Conservation (phyloP, 2,797 vertebrate species). For the Diplodus puntazzo region DNA sequence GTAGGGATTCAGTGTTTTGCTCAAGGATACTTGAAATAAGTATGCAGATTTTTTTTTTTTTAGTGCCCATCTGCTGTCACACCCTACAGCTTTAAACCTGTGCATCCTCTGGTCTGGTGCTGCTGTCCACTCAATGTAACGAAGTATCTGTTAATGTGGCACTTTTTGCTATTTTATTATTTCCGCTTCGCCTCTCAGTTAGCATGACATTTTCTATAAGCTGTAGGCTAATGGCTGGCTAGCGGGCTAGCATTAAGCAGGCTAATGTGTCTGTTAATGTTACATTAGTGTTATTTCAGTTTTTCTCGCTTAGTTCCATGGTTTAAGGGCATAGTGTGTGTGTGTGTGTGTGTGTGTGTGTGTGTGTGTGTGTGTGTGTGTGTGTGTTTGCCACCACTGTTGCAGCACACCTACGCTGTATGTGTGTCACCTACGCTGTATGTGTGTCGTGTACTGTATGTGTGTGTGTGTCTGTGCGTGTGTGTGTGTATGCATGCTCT, state of each 20-base stretch:
- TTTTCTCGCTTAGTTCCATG: constrained; percentile 75
- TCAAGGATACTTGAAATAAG: constrained; percentile 24
- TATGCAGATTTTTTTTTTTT: constrained; percentile 8
- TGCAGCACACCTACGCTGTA: constrained; percentile 57
- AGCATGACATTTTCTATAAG: constrained; percentile 75
- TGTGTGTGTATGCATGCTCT: constrained; percentile 26
- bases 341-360: constrained; percentile 20
- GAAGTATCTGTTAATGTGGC: constrained; percentile 59
- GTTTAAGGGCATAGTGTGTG: constrained; percentile 77
- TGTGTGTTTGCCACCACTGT: constrained; percentile 27
- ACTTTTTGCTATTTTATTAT: constrained; percentile 56
- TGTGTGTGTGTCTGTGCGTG: constrained; percentile 4
- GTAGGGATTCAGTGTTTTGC: constrained; percentile 41
- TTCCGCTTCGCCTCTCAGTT: constrained; percentile 64
- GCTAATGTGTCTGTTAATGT: constrained; percentile 83
- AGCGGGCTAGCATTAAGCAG: constrained; percentile 80
- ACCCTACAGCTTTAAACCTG: constrained; percentile 35
- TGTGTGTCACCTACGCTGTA: constrained; percentile 17
- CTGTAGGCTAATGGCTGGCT: constrained; percentile 79
- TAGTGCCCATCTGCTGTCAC: neutral
- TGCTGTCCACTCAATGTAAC: constrained; percentile 18
- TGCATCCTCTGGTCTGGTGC: constrained; percentile 22
- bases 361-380: constrained; percentile 31
- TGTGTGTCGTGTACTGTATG: constrained; percentile 24
- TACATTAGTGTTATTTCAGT: constrained; percentile 81